A percentile compares a stretch with the other conserved stretches of the same genome.
phyloP scores from a whole-genome alignment of 1,140 invertebrate genomes.

The Drosophila micromelanica region DNA sequence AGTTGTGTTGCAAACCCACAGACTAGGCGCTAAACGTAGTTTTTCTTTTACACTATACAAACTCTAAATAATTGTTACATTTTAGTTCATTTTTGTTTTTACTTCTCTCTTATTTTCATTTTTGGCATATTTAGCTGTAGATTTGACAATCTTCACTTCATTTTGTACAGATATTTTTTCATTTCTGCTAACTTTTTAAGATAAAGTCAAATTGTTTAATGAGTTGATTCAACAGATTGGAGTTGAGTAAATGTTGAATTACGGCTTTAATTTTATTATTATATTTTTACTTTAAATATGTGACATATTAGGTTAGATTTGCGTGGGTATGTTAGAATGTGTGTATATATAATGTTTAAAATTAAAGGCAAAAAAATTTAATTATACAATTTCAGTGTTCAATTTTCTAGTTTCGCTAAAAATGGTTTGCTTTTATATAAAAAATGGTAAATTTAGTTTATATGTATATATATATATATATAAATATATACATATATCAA shows the following conservation, averaged over 20 bases:
- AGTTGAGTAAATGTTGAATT: slow-evolving; percentile 54
- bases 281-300: slow-evolving; percentile 24
- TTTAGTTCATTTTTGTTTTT: slow-evolving; percentile 38
- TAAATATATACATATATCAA: not conserved
- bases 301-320: slow-evolving; percentile 40
- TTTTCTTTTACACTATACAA: slow-evolving; percentile 68
- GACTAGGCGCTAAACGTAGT: slow-evolving; percentile 70
- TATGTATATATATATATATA: slow-evolving; percentile 10
- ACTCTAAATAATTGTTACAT: slow-evolving; percentile 78
- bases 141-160: slow-evolving; percentile 64
- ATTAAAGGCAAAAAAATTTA: slow-evolving; percentile 33
- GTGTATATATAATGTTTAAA: slow-evolving; percentile 12
- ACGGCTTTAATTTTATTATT: not conserved
- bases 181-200: slow-evolving; percentile 44
- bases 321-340: slow-evolving; percentile 14
- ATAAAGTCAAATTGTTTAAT: slow-evolving; percentile 54
- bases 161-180: slow-evolving; percentile 65
- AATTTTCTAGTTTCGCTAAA: slow-evolving; percentile 58
- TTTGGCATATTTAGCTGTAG: slow-evolving; percentile 84
- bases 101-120: slow-evolving; percentile 48
- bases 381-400: slow-evolving; percentile 37
- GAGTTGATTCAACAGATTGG: slow-evolving; percentile 54
- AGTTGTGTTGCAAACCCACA: slow-evolving; percentile 47
- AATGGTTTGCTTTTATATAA: slow-evolving; percentile 44
- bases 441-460: slow-evolving; percentile 49